Evolutionary conservation across 2,113 vertebrate species (phyloP), one percentile per base, ranked within the genome.

Genomic region (Erinaceus europaeus): DNA sequence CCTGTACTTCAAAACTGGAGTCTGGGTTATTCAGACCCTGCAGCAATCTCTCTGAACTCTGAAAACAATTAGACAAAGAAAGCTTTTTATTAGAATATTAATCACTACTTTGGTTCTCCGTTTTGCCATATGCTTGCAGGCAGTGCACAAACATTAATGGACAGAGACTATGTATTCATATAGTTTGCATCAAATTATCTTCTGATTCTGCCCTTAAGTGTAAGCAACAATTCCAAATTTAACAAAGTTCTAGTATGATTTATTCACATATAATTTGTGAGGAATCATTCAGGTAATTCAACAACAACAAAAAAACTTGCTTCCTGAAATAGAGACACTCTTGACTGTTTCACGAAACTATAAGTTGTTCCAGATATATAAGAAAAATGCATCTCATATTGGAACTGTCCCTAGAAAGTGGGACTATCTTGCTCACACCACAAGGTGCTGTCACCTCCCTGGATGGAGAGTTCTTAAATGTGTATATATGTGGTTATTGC

Each of bases 31-130:
- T 94, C n/a, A 53, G 25, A 36, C 42, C 46, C 59, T 79, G 53
- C 76, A 81, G 52, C 36, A 36, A 15, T 67, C 83, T 83, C 64
- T 57, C 38, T 52, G 53, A 94, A 74, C 61, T 84, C 17, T 91
- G 11, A 9, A 89, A 81, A 84, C 78, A 44, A 48, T 69, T 52
- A 83, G 13, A 40, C 53, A 61, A 40, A 62, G 74, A 85, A 46
- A 4, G 12, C 36, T 74, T 85, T 88, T 46, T 10, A 77, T 79
- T 93, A 68, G 15, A 29, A 6, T 74, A 21, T 64, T 90, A 77
- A 89, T 62, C 82, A 12, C 17, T 46, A 89, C 46, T 27, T 7
- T 9, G 57, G 27, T 80, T 90, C n/a, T 84, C 17, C 29, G 71
- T 90, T 94, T 88, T 6, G 73, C 38, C 2, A 7, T 9, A 6